A percentile compares a stretch with the other conserved stretches of the same genome.
Conservation (phyloP, 2,113 vertebrate genomes). For the Eclectus roratus region DNA sequence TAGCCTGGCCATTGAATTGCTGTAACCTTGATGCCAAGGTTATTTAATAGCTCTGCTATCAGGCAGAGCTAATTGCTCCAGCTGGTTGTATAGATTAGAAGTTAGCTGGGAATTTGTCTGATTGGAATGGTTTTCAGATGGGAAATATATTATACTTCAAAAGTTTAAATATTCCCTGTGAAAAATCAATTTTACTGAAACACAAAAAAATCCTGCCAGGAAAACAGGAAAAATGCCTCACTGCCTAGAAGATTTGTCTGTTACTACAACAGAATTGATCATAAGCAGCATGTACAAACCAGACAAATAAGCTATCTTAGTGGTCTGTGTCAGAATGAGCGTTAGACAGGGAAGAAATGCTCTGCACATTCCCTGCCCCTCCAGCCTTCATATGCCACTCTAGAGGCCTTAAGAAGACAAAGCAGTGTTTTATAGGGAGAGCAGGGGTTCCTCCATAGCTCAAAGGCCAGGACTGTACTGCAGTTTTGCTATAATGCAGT, state of each 20-base stretch:
- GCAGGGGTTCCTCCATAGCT: not conserved
- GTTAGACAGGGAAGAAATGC: not conserved
- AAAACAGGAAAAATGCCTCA: not conserved
- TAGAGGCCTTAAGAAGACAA: not conserved
- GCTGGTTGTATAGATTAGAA: not conserved
- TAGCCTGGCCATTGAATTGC: not conserved
- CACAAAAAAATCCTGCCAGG: not conserved
- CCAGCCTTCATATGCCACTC: not conserved
- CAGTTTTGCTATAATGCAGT: not conserved
- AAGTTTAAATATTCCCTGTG: not conserved
- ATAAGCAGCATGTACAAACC: not conserved
- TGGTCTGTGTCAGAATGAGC: not conserved
- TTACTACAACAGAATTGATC: not conserved
- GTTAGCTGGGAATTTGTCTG: not conserved
- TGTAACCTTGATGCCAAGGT: slow-evolving; percentile 42
- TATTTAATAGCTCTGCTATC: slow-evolving; percentile 7
- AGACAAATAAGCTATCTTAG: not conserved
- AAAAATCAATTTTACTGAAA: not conserved
- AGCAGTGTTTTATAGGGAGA: not conserved
- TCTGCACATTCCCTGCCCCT: not conserved
- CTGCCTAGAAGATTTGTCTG: not conserved
- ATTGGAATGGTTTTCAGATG: not conserved
- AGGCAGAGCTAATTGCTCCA: not conserved
- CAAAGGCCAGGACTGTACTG: not conserved
- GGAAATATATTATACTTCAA: not conserved